Conservation (phyloP, 2,888 invertebrate genomes). For the Mesopsocus fuscifrons region DNA sequence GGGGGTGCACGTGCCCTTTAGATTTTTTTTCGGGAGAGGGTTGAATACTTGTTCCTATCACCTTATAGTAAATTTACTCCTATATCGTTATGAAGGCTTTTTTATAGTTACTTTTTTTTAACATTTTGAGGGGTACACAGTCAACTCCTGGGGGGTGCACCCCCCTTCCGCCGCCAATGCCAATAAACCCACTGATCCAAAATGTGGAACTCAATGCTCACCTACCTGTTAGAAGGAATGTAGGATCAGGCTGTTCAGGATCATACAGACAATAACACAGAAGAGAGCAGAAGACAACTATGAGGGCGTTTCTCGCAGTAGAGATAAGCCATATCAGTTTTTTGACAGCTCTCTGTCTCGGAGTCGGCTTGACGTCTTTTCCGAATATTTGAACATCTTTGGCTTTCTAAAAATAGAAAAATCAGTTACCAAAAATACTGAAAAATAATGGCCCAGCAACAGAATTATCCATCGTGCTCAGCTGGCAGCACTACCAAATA, state of each 20-base stretch:
- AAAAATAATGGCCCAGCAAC: too few relatives aligned
- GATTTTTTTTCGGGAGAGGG: too few relatives aligned
- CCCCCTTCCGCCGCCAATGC: too few relatives aligned
- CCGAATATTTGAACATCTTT: constrained; percentile 40
- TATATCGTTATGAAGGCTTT: too few relatives aligned
- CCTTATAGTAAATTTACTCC: too few relatives aligned
- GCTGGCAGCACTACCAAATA: background rate
- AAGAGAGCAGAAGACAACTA: constrained; percentile 53
- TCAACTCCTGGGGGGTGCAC: too few relatives aligned
- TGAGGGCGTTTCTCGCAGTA: constrained; percentile 66
- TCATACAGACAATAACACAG: constrained; percentile 41
- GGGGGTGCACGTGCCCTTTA: too few relatives aligned
- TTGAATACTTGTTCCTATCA: too few relatives aligned
- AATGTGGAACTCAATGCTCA: constrained; percentile 7
- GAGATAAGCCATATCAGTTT: constrained; percentile 57
- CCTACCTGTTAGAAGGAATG: constrained; percentile 51
- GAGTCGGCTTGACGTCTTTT: constrained; percentile 25
- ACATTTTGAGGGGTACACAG: too few relatives aligned
- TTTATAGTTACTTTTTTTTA: too few relatives aligned
- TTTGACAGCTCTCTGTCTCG: constrained; percentile 26
- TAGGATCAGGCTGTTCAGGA: constrained; percentile 28
- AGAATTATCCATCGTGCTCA: too few relatives aligned
- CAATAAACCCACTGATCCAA: too few relatives aligned
- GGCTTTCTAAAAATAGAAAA: constrained; percentile 38
- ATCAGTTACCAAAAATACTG: background rate